Percentiles rank a stretch among this genome's conserved stretches.
These are phyloP conservation scores for Morpho achilles DNA, from an alignment of 2,888 invertebrate species.

Conservation along the genomic window DNA sequence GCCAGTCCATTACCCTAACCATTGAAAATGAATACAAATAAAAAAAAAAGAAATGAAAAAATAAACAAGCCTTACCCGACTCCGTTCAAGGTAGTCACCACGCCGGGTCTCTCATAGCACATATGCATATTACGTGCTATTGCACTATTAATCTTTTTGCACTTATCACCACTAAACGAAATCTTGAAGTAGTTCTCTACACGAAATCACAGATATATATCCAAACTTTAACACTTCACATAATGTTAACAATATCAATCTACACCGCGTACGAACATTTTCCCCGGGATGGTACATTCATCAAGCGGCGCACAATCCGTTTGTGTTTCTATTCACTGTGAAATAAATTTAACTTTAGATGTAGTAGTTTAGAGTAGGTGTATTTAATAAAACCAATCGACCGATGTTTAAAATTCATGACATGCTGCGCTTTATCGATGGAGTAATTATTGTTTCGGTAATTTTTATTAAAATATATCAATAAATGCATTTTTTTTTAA, in stretches of 20 bases:
- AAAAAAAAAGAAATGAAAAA: neutral
- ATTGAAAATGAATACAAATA: too few relatives aligned
- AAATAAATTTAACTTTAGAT: constrained; percentile 44
- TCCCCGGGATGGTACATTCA: constrained; percentile 35
- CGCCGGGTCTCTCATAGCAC: constrained; percentile 72
- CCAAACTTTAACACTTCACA: constrained; percentile 31
- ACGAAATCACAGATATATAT: constrained; percentile 31
- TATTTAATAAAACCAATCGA: constrained; percentile 4
- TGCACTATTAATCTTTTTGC: constrained; percentile 49
- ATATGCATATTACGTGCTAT: constrained; percentile 55
- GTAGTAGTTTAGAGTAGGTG: constrained; percentile 28
- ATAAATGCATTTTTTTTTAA: too few relatives aligned
- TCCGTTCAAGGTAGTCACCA: constrained; percentile 71
- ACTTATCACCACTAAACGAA: constrained; percentile 44
- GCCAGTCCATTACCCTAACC: too few relatives aligned
- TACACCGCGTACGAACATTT: constrained; percentile 71
- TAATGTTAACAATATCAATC: constrained; percentile 42
- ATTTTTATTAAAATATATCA: too few relatives aligned
- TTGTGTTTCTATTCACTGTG: constrained; percentile 32
- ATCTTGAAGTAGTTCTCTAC: constrained; percentile 35
- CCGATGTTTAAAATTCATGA: constrained; percentile 27
- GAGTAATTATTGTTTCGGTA: constrained; percentile 25
- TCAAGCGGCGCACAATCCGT: constrained; percentile 35
- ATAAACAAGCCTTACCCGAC: constrained; percentile 53
- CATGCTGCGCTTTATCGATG: constrained; percentile 34